A percentile compares a stretch with the other conserved stretches of the same genome.
Conservation (phyloP, 2,113 vertebrate genomes). For the Columba janthina region DNA sequence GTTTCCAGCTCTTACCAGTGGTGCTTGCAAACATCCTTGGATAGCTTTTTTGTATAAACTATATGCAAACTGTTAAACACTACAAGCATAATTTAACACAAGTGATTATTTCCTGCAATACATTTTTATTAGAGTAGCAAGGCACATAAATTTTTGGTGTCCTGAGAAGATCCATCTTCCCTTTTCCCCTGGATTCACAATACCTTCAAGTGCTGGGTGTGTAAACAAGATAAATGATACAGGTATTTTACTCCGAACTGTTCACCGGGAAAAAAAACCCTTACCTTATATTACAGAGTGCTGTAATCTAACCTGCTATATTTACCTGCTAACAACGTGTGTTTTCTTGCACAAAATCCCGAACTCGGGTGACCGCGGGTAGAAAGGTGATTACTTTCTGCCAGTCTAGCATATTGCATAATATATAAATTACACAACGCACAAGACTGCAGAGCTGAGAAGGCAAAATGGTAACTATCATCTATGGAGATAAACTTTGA, state of each 20-base stretch:
- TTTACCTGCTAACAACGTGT: accelerated
- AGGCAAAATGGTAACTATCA: not conserved
- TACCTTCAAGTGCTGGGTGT: not conserved
- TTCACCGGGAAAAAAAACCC: not conserved
- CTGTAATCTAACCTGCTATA: not conserved
- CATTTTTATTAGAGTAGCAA: not conserved
- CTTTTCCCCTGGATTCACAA: not conserved
- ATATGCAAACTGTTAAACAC: not conserved
- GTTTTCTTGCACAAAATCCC: not conserved
- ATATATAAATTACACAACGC: accelerated
- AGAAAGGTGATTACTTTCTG: not conserved
- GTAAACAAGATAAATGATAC: not conserved
- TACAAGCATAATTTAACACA: not conserved
- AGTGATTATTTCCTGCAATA: not conserved
- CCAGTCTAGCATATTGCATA: not conserved
- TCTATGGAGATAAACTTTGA: not conserved
- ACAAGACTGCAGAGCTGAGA: not conserved
- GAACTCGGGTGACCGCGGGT: not conserved
- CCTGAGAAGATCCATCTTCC: not conserved
- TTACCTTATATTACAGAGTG: not conserved
- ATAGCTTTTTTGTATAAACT: not conserved
- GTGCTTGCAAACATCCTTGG: not conserved
- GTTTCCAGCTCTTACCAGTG: not conserved
- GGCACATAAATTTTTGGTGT: not conserved
- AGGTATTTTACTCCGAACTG: not conserved